phyloP scores from a whole-genome alignment of 2,113 vertebrate species.

The Pundamilia nyererei region DNA sequence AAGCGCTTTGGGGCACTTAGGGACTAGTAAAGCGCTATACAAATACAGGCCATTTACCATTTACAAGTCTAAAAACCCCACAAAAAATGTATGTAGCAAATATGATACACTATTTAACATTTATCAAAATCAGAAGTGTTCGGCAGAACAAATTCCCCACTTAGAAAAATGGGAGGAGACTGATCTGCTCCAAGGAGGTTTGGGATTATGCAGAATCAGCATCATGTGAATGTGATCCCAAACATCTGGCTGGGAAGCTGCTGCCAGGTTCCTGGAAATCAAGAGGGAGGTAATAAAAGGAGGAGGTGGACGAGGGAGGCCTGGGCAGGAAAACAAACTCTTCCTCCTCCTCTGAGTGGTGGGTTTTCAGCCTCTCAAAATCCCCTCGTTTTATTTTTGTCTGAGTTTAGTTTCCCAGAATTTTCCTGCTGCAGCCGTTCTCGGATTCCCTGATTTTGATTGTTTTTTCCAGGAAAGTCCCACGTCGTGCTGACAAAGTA shows the following conservation, averaged over 20 bases:
- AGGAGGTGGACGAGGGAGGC: neutral
- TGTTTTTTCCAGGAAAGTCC: neutral
- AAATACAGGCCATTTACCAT: too few species aligned
- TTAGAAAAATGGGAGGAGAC: neutral
- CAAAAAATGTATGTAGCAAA: neutral
- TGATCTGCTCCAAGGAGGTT: neutral
- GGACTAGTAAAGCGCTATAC: too few species aligned
- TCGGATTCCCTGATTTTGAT: neutral
- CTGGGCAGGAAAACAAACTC: neutral
- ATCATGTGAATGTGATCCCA: neutral
- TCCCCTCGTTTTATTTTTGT: neutral
- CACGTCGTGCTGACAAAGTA: neutral
- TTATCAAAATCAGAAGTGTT: neutral
- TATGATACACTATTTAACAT: neutral
- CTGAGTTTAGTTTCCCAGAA: neutral
- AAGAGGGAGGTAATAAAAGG: neutral
- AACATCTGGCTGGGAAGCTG: neutral
- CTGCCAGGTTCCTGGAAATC: neutral
- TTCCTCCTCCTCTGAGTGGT: neutral
- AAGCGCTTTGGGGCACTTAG: too few species aligned
- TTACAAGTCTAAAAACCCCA: neutral
- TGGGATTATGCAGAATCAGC: neutral
- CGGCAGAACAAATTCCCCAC: neutral
- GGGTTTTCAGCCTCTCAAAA: neutral
- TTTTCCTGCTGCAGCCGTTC: neutral